Base-by-base conservation (phyloP, 1,140 invertebrate species). In the Dendroctonus valens region DNA sequence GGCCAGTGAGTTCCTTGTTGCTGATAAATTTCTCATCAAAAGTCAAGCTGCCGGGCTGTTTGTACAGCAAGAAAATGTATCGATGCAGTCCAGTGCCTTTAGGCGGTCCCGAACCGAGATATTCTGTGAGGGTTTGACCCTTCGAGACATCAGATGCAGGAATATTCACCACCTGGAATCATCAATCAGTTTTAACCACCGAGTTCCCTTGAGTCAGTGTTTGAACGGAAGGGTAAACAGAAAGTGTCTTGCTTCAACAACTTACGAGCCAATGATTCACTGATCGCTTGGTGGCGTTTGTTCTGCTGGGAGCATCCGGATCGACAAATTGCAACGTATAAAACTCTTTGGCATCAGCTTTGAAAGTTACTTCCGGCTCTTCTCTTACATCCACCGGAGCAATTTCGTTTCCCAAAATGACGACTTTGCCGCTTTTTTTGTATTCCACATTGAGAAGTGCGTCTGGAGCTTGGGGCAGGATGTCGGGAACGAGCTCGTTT, bases 11-110 rank as follows among this genome's bases (percentile, higher is more conserved):
- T 69, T 73, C 68, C 41, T 11, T 68, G 15, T 72, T 72, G 6
- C 83, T 81, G 6, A 87, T 69, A 58, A 81, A 82, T 59, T 83
- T 82, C 72, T 93, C 92, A 63, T 87, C 81, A 70, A 91, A 91
- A 3, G 74, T 79, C 1, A 93, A 69, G 75, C 89, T 89, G 3
- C 81, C 84, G 0, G 84, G 83, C 76, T 97, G 95, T 74, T 94
- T 90, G 79, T 90, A 97, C 0, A 95, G 76, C 14, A 97, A 74
- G 72, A 92, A 95, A 0, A 97, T 88, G 77, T 97, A 98, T 59
- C 95, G 86, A 80, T 97, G 95, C 12, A 96, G 83, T 37, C 89
- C 90, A 14, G 90, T 91, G 65, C 84, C 90, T 72, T 89, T 76
- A 4, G 93, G 92, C 0, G 94, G 93, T 11, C 92, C 93, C 38